Evolutionary conservation across 2,113 vertebrate species (phyloP).

Genomic region (Nesoenas mayeri): DNA sequence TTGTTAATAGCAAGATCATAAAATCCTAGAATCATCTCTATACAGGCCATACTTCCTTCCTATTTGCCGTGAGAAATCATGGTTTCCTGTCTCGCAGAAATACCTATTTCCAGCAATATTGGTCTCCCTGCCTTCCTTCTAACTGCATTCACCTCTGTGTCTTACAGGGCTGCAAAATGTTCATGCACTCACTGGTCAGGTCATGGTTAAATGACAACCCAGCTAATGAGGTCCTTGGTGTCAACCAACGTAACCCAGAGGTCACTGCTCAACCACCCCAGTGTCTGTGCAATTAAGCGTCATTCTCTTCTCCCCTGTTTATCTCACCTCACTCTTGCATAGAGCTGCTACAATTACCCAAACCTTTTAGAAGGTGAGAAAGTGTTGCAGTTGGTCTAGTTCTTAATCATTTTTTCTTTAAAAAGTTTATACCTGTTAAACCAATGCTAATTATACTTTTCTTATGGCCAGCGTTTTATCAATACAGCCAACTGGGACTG

Average conservation of each 20-base stretch:
- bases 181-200: neutral
- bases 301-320: neutral
- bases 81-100: neutral
- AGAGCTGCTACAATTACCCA: neutral
- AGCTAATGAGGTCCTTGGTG: neutral
- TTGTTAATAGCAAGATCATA: too few relatives aligned
- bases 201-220: neutral
- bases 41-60: neutral
- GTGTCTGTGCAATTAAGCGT: neutral
- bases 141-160: rapidly evolving
- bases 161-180: neutral
- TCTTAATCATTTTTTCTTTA: neutral
- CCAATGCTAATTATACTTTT: neutral
- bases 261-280: neutral
- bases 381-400: neutral
- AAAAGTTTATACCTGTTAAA: neutral
- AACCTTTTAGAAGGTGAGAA: neutral
- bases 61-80: rapidly evolving
- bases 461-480: constrained; percentile 1
- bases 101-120: neutral
- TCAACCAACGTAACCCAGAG: neutral
- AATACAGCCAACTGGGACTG: neutral
- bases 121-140: neutral
- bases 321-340: neutral
- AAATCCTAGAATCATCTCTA: rapidly evolving